Evolutionary conservation across 2,113 vertebrate genomes (phyloP), one percentile per base, ranked within the genome.

Genomic region (Nerophis lumbriciformis): DNA sequence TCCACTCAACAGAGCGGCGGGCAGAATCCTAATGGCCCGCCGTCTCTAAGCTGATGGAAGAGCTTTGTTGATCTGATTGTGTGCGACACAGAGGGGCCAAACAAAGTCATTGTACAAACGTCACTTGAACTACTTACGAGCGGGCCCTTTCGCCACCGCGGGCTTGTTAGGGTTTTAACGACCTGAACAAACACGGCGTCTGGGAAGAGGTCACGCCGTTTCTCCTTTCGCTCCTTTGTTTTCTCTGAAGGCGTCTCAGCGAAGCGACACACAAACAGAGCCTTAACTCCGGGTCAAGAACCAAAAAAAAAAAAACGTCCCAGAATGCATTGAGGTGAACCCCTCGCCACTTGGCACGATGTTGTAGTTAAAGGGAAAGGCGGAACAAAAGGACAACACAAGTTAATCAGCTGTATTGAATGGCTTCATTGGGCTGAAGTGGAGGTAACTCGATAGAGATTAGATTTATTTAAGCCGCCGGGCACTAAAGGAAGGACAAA

Each of bases 181-280:
- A 79, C 77, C 68, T 73, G 70, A 82, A 71, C 81, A 85, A 87
- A 83, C 79, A 82, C 8, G 56, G 47, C 80, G 68, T 54, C n/a
- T 53, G 57, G 13, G 50, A 58, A 52, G 69, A 81, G 76, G 82
- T 85, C 83, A 71, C 55, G 2, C 49, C 13, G 64, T 63, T 19
- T 83, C 66, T 68, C 62, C 72, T 85, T 81, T 81, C 78, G 76
- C 68, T 72, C 63, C 71, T 72, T 74, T 66, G 70, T 65, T 82
- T 79, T 80, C 65, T 71, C 39, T 82, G 59, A 59, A 77, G 68
- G 68, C 61, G 62, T 71, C 59, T 71, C 69, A 57, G 56, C 68
- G 57, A 28, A 78, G 71, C 59, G 62, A 76, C 75, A 71, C 71
- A 68, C 62, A 73, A 71, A 68, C 54, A 64, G 4, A 5, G 1